Evolutionary conservation across 2,113 vertebrate species (phyloP), one percentile per base, ranked within the genome.

Genomic region (Anhinga rufa): DNA sequence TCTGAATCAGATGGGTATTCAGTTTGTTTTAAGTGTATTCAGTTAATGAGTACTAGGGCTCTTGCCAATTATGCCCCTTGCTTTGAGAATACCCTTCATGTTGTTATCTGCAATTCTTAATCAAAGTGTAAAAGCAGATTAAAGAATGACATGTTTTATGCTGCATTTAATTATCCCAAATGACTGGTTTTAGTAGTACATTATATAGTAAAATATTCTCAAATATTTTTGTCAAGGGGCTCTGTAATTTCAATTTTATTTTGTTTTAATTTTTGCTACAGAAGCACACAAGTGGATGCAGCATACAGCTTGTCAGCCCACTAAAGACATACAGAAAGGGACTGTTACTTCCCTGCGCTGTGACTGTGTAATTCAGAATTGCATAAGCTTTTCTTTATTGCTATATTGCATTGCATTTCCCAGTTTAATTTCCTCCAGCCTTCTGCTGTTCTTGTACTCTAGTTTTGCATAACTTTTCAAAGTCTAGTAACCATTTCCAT

Each of bases 101-200:
- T 87, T 86, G 44, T 72, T 94, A 90, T 95, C 91, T 94, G 58
- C 58, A 88, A 66, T 93, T 89, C 87, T 95, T 96, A 97, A 95
- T 90, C 92, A 96, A 96, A 97, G 90, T 54, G 65, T 77, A 95
- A 95, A 77, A 95, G 51, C 91, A 92, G 75, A 94, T 93, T 90
- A 83, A 94, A 88, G 77, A 96, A 82, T 83, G 49, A 44, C 87
- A 70, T 48, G 62, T 61, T 95, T 95, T 92, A 83, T 66, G 49
- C 66, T 88, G 61, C 52, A 58, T 86, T 96, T 91, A 96, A 87
- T 88, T 91, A 62, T 88, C 92, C 84, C 82, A 17, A n/a, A 24
- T 90, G 84, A 77, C 78, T 74, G 22, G 52, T 38, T 95, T 93
- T 69, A 79, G 66, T 87, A 76, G 69, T 62, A 60, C 38, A 77